Evolutionary conservation across 2,797 vertebrate species (phyloP).

Genomic region (Danio tinwini): DNA sequence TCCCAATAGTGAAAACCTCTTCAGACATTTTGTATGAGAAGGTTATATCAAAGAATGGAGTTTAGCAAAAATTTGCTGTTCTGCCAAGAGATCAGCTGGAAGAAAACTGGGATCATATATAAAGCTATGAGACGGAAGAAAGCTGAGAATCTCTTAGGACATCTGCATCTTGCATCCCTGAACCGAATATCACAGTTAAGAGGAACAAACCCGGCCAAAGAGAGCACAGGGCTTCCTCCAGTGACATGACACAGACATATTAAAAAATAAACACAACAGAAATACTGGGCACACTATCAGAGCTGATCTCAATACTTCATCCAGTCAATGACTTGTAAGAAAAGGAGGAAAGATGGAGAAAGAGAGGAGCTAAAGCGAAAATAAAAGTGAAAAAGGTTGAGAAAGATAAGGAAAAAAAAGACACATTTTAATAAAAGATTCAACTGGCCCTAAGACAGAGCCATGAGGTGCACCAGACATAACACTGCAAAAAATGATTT

Average conservation of each 20-base stretch:
- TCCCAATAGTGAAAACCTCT: slow-evolving; percentile 20
- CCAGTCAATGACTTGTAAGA: not conserved
- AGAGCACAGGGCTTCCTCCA: slow-evolving; percentile 28
- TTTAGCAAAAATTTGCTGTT: slow-evolving; percentile 36
- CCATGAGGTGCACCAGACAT: too few species aligned
- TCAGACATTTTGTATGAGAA: slow-evolving; percentile 24
- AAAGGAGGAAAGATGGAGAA: not conserved
- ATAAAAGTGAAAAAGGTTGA: not conserved
- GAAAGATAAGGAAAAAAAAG: not conserved
- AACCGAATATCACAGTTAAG: slow-evolving; percentile 22
- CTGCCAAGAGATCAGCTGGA: slow-evolving; percentile 26
- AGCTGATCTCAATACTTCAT: not conserved
- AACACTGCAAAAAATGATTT: too few species aligned
- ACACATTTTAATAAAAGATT: too few species aligned
- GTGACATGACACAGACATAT: slow-evolving; percentile 16
- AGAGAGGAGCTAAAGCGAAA: not conserved
- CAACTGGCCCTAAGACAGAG: too few species aligned
- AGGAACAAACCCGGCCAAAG: slow-evolving; percentile 25
- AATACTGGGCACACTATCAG: slow-evolving; percentile 4
- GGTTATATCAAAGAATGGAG: slow-evolving; percentile 31
- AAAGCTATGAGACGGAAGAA: slow-evolving; percentile 41
- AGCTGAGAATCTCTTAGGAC: slow-evolving; percentile 39
- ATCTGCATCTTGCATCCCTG: slow-evolving; percentile 14
- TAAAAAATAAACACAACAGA: not conserved
- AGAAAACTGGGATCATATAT: slow-evolving; percentile 40